Evolutionary conservation across 2,888 invertebrate genomes (phyloP).

Genomic region (Hemistola chrysoprasaria): DNA sequence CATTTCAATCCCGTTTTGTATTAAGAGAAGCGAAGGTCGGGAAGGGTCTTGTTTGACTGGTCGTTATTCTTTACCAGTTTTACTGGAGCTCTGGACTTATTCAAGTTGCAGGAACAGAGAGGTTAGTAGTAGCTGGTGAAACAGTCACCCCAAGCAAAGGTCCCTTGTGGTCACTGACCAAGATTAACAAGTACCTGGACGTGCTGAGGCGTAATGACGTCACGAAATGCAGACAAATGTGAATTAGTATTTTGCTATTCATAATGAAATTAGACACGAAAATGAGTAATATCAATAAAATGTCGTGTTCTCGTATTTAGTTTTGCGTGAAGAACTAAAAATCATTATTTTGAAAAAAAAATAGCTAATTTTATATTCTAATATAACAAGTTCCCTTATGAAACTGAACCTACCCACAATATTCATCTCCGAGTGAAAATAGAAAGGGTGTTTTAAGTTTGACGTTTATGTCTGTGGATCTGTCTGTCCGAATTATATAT

Average conservation of each 20-base stretch:
- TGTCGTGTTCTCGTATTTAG: background rate
- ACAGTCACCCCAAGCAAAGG: conserved; percentile 78
- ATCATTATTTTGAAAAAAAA: too few relatives aligned
- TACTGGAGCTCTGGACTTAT: conserved; percentile 23
- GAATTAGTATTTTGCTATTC: conserved; percentile 14
- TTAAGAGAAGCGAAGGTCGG: conserved; percentile 44
- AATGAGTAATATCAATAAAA: conserved; percentile 18
- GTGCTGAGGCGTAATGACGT: conserved; percentile 61
- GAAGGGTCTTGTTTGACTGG: conserved; percentile 50
- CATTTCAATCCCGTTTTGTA: conserved; percentile 53
- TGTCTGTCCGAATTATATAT: too few relatives aligned
- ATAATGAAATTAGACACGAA: conserved; percentile 19
- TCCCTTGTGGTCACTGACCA: conserved; percentile 78
- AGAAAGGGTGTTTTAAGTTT: too few relatives aligned
- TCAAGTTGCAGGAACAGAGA: conserved; percentile 25
- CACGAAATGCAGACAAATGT: conserved; percentile 48
- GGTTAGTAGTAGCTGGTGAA: conserved; percentile 54
- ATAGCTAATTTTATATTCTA: too few relatives aligned
- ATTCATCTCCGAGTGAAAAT: too few relatives aligned
- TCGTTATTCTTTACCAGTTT: conserved; percentile 27
- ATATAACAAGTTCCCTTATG: too few relatives aligned
- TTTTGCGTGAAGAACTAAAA: too few relatives aligned
- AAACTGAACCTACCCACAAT: too few relatives aligned
- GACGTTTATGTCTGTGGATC: too few relatives aligned
- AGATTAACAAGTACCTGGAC: conserved; percentile 67